Base-by-base conservation (phyloP, 2,888 invertebrate genomes). In the Trichogramma evanescens region DNA sequence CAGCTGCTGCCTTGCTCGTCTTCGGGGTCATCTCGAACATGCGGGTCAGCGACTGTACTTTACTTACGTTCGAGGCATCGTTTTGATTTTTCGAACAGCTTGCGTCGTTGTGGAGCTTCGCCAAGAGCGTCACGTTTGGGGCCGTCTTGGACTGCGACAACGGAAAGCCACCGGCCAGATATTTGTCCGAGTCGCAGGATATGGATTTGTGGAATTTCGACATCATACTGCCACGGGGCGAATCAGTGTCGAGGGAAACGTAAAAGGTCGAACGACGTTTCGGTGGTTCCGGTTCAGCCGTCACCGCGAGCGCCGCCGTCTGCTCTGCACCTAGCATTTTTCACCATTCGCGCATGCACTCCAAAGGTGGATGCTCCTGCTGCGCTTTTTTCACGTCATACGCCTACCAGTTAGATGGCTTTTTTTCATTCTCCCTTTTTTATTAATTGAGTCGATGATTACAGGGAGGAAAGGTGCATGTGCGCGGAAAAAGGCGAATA, bases 181-280 rank as follows among this genome's bases (percentile, higher is more conserved):
- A 83, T 69, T 83, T 84, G 66, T 84, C 74, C 6, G 65, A 9
- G 4, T 71, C 72, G 8, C 56, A 58, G 5, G 66, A 65, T 4
- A 63, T 54, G 1, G 70, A 69, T 56, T 75, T 77, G 1, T 66
- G 65, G 2, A 71, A 45, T 54, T 70, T 73, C 5, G 61, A 8
- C 6, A 66, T 54, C 48, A 51, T 40, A 1, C 8, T 9, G 6
- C 38, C 51, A 42, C 71, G 71, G 3, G 72, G 71, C 0, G 68
- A 52, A 51, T 74, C 74, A 13, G 68, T 83, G 62, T 84, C 84
- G 67, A 89, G 79, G 66, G 89, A 86, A 66, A 89, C 87, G 78
- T 89, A 89, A 78, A 89, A 89, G 66, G 88, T 87, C 54, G 89
- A 89, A 65, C 89, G 82, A 63, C 89, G 66, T 66, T 77, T 77